These are phyloP conservation scores for Oceanites oceanicus DNA, from an alignment of 2,113 vertebrate genomes.

Conservation along the genomic window DNA sequence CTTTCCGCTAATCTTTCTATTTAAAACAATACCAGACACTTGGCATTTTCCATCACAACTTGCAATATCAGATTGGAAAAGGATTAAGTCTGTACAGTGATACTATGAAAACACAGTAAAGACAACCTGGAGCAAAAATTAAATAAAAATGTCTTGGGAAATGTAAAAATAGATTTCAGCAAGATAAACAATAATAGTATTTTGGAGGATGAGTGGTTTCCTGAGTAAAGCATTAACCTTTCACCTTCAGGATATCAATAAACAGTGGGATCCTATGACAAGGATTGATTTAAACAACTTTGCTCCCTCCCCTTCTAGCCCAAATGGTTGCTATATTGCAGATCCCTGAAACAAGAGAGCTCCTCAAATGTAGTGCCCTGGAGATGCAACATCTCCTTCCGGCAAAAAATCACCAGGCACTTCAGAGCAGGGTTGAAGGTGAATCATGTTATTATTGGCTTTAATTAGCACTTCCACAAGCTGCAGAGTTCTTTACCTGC, in stretches of 20 bases:
- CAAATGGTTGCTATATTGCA: background rate
- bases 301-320: background rate
- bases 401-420: background rate
- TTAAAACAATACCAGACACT: conserved; percentile 40
- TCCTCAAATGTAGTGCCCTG: background rate
- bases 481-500: conserved; percentile 24
- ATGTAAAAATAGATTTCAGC: conserved; percentile 65
- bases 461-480: conserved; percentile 61
- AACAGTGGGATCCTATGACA: conserved; percentile 25
- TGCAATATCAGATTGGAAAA: conserved; percentile 58
- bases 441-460: conserved; percentile 30
- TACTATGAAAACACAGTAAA: conserved; percentile 54
- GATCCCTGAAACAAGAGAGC: background rate
- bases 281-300: conserved; percentile 50
- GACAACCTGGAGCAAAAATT: conserved; percentile 39
- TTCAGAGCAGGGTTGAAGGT: conserved; percentile 39
- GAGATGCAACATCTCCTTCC: background rate
- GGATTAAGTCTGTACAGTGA: conserved; percentile 52
- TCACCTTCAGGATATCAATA: conserved; percentile 57
- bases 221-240: conserved; percentile 68
- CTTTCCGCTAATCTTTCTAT: conserved; percentile 41
- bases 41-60: conserved; percentile 59
- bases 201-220: conserved; percentile 64
- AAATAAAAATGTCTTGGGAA: conserved; percentile 64
- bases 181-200: conserved; percentile 70